These are phyloP conservation scores for Gastracanthus pulcherrimus DNA, from an alignment of 2,888 invertebrate species.

Conservation along the genomic window DNA sequence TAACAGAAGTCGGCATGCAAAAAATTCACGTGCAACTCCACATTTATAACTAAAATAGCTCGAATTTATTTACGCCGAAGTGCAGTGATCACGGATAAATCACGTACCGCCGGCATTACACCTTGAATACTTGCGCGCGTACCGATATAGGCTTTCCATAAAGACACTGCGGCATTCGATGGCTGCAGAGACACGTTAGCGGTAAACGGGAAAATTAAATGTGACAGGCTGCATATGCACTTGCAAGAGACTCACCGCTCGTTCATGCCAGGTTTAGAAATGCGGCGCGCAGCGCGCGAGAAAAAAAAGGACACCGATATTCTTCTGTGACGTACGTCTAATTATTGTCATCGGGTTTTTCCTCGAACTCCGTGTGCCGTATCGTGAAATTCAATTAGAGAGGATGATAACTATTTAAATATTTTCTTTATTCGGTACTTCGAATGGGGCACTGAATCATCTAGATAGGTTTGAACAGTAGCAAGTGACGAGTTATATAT, in stretches of 20 bases:
- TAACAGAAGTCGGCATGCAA: background rate
- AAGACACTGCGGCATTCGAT: no score
- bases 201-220: background rate
- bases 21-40: background rate
- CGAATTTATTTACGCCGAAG: background rate
- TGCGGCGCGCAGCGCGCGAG: background rate
- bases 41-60: no score
- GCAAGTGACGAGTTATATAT: no score
- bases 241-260: background rate
- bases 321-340: background rate
- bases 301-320: background rate
- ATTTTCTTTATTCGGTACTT: background rate
- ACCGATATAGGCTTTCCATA: background rate
- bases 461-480: no score
- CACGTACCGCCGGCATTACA: background rate
- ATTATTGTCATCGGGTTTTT: constrained; percentile 3
- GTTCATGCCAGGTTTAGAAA: background rate
- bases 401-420: background rate
- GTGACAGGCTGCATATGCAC: background rate
- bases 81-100: background rate
- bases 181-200: background rate
- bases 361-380: constrained; percentile 3
- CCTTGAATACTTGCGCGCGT: no score
- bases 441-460: background rate
- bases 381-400: background rate